Evolutionary conservation across 2,113 vertebrate genomes (phyloP).

Genomic region (Piprites chloris): DNA sequence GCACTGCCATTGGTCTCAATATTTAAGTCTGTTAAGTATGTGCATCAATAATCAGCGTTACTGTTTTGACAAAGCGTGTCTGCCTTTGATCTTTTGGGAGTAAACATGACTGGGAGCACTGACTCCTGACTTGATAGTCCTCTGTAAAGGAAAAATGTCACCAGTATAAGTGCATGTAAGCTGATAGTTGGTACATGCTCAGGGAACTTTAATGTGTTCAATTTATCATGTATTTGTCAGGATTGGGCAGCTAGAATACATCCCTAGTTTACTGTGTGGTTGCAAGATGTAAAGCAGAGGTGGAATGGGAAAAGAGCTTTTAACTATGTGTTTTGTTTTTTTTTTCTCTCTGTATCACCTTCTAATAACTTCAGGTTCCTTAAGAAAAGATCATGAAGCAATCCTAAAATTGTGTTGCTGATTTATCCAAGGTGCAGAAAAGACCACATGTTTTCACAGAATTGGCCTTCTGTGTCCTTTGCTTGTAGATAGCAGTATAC

Average conservation of each 20-base stretch:
- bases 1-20: not conserved
- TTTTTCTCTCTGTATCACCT: not conserved
- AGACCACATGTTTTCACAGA: not conserved
- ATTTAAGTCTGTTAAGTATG: not conserved
- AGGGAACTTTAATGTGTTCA: not conserved
- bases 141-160: not conserved
- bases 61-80: not conserved
- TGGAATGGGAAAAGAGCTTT: not conserved
- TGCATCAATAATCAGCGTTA: not conserved
- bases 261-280: not conserved
- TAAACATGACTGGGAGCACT: not conserved
- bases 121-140: not conserved
- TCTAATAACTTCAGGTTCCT: not conserved
- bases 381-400: not conserved
- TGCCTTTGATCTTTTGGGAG: not conserved
- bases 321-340: too few relatives aligned
- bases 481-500: not conserved
- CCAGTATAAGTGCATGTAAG: accelerated
- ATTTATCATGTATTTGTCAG: not conserved
- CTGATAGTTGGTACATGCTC: not conserved
- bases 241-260: not conserved
- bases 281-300: not conserved
- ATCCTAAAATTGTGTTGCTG: accelerated
- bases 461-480: not conserved
- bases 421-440: not conserved